Evolutionary conservation across 2,888 invertebrate species (phyloP), one percentile per base, ranked within the genome.

Genomic region (Drosophila kambysellisi): DNA sequence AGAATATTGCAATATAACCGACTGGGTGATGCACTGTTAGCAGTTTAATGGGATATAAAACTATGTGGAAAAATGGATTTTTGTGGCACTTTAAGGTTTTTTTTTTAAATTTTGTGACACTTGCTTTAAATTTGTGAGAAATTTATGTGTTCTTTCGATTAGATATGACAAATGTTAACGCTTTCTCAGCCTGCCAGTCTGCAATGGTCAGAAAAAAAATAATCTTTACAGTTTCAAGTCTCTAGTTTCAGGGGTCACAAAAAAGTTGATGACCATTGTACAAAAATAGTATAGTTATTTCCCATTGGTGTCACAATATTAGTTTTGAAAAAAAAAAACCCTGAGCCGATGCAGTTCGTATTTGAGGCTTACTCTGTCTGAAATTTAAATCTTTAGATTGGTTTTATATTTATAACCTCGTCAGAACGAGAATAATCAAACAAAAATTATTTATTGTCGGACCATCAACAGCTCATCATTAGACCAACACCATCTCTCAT

Each of bases 391-490:
- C 32, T 39, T 12, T 5, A 46, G 43, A 32, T 69, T 17, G 48
- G 29, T 50, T 71, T 41, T 15, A 15, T 30, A 30, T 52, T 67
- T 68, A 33, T 30, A 33, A 15, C 48, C 57, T 41, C 59, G 63
- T 79, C 77, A 67, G 30, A n/a, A 3, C 17, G 46, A 59, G 57
- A 61, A 70, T 60, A 60, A 70, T 63, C 48, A 35, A 50, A 25
- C 25, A 52, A 66, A 64, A 53, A 39, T n/a, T 33, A 41, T 48
- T 78, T 64, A 17, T 46, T 30, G 32, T 37, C 57, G 39, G 46
- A 50, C 39, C 56, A 57, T 51, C 79, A 66, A 58, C 66, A 61
- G 25, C 48, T 54, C 51, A 70, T 75, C 67, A 67, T 78, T 79
- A 64, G 66, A 3, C 50, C 5, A n/a, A 11, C 33, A 32, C 12